Conservation (phyloP, 2,797 vertebrate genomes). For the Hypotaenidia okinawae region DNA sequence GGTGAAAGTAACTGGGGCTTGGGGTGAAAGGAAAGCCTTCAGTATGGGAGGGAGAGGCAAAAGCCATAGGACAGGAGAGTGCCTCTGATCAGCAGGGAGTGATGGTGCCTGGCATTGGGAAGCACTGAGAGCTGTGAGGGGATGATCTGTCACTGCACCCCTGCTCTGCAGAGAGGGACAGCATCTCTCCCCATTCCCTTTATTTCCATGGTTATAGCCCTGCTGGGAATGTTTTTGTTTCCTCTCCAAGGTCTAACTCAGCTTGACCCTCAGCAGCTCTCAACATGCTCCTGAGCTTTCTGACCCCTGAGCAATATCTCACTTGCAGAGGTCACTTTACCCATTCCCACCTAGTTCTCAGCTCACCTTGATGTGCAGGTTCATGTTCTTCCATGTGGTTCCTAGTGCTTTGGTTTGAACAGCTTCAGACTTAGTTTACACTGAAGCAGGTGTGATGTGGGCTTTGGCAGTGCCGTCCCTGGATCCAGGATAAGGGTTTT, state of each 20-base stretch:
- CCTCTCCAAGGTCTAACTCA: background rate
- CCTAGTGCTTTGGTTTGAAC: background rate
- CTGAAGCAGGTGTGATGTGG: background rate
- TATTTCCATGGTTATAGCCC: background rate
- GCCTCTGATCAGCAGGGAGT: background rate
- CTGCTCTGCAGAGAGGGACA: background rate
- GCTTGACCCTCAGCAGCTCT: background rate
- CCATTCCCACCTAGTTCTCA: background rate
- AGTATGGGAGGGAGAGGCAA: background rate
- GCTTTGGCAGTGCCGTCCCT: background rate
- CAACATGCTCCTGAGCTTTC: background rate
- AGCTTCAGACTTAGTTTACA: background rate
- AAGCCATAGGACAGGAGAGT: background rate
- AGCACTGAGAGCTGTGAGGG: accelerated
- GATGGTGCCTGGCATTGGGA: background rate
- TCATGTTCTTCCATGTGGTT: background rate
- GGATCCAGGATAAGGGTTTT: background rate
- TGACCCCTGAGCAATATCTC: background rate
- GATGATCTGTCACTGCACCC: background rate
- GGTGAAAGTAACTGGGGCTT: background rate
- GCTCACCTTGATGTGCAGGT: background rate
- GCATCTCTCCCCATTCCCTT: background rate
- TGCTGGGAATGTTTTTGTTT: background rate
- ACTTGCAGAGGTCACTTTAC: background rate
- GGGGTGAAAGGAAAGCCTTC: background rate